Conservation (phyloP, 2,113 vertebrate genomes). For the Ancistrus triradiatus region DNA sequence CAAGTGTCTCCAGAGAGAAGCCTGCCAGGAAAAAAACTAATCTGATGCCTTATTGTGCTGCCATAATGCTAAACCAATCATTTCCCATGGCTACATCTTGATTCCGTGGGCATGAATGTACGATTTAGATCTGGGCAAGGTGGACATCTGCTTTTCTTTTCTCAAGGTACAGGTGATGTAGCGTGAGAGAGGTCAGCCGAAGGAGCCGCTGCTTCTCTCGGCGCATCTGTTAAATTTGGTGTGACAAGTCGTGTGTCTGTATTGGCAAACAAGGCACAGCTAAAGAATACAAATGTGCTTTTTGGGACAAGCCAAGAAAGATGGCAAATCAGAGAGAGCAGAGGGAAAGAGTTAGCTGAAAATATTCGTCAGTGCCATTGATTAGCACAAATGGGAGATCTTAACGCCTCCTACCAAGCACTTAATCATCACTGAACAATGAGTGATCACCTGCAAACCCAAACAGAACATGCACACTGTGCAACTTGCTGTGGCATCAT, state of each 20-base stretch:
- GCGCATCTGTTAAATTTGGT: slow-evolving; percentile 38
- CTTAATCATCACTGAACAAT: slow-evolving; percentile 4
- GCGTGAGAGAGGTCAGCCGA: slow-evolving; percentile 20
- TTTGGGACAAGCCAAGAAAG: slow-evolving; percentile 6
- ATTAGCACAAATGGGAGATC: neutral
- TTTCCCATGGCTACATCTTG: neutral
- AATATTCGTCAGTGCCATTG: slow-evolving; percentile 11
- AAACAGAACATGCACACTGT: neutral
- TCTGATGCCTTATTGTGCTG: neutral
- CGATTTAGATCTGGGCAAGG: neutral
- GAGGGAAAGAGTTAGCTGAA: neutral
- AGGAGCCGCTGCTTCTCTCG: slow-evolving; percentile 27
- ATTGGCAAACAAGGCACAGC: slow-evolving; percentile 37
- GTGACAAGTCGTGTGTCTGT: slow-evolving; percentile 36
- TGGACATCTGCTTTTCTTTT: neutral
- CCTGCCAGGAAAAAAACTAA: neutral
- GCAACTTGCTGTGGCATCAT: neutral
- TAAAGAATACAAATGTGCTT: slow-evolving; percentile 38
- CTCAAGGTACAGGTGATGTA: slow-evolving; percentile 4
- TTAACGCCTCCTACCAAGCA: neutral
- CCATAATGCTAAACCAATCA: neutral
- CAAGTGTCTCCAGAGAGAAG: neutral
- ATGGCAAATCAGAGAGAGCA: neutral
- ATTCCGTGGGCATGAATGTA: neutral
- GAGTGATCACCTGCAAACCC: neutral